Conservation (phyloP, 2,797 vertebrate species). For the Calcarius lapponicus region DNA sequence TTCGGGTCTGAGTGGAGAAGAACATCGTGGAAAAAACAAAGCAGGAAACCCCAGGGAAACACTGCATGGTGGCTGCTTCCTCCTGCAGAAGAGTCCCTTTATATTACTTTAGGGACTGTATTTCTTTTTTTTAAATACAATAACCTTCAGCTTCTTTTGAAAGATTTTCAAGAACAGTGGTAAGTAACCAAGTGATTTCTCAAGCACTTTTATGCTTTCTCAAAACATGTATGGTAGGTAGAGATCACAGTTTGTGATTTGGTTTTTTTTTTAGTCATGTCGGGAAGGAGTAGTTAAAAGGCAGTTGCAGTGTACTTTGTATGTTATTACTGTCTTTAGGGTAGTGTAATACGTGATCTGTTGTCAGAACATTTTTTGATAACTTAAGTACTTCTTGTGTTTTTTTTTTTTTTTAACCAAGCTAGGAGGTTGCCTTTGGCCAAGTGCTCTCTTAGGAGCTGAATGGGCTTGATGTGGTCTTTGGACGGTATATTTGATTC, state of each 20-base stretch:
- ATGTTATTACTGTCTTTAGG: neutral
- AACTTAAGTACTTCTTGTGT: neutral
- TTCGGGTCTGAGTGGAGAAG: neutral
- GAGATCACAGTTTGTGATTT: neutral
- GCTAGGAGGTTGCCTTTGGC: neutral
- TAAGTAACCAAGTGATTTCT: constrained; percentile 44
- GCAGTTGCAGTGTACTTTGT: neutral
- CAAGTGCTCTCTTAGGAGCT: neutral
- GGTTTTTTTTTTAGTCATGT: neutral
- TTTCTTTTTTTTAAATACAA: neutral
- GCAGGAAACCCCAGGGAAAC: neutral
- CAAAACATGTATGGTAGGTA: neutral
- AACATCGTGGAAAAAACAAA: neutral
- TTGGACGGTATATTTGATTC: neutral
- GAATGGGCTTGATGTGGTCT: neutral
- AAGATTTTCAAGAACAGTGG: neutral
- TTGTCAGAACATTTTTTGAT: neutral
- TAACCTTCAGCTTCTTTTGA: neutral
- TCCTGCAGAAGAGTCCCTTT: neutral
- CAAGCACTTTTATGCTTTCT: neutral
- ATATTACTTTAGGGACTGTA: neutral
- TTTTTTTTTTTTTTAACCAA: neutral
- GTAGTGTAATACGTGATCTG: neutral
- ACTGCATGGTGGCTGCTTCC: neutral
- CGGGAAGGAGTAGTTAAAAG: neutral